Base-by-base conservation (phyloP, 2,797 vertebrate species). In the Ceryle rudis region DNA sequence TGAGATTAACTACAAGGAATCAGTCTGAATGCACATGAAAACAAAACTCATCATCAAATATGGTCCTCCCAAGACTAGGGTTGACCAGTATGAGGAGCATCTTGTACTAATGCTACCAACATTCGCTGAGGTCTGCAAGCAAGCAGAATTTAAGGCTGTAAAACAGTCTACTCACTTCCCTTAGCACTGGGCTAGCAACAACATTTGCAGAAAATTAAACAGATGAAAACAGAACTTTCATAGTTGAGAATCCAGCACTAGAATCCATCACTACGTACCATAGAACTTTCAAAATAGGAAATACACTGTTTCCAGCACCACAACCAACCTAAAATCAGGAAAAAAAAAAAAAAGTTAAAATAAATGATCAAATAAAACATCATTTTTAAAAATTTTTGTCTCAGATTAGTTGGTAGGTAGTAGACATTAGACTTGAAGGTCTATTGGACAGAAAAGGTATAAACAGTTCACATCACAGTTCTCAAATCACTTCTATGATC, bases 301-400 rank as follows among this genome's bases (percentile, higher is more conserved):
- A 99, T 60, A 99, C 98, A 95, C 99, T 99, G 98, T 99, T 99
- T 86, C 99, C 99, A 95, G 98, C 99, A 62, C 99, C 99, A 98
- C 99, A 99, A 89, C 99, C 99, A 97, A 99, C 98, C 99, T 99
- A 97, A 95, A 96, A 98, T 91, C 44, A 95, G 39, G 95, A 93
- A 51, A 96, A 74, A 74, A 70, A 97, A 82, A 33, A 69, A 90
- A 77, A 90, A 83, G 54, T 80, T 79, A 91, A 82, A 88, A 74
- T n/a, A 86, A 85, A 74, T 67, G 20, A 89, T 39, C 23, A 93
- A 97, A 64, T 22, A 75, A 83, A 78, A 57, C 10, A 3, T 44
- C 3, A 0, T 46, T 4, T 7, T 64, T 62, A 35, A 10, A 17
- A 35, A 12, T 39, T 75, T 94, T 92, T n/a, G 6, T 86, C 58